A percentile compares a stretch with the other conserved stretches of the same genome.
These are phyloP conservation scores for Sandelia bainsii DNA, from an alignment of 2,797 vertebrate species.

Conservation along the genomic window DNA sequence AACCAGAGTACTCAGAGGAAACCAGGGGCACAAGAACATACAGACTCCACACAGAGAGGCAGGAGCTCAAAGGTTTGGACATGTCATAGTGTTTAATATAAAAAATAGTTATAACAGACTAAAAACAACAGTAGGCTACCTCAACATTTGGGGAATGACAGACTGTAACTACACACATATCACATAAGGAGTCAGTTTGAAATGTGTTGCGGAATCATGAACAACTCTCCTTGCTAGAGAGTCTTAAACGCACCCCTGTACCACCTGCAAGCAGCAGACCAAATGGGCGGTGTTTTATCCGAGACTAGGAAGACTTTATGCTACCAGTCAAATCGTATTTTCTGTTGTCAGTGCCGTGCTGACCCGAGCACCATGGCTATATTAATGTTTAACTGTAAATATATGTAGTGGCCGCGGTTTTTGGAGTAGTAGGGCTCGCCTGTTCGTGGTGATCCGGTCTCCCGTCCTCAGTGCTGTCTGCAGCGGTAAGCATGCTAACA, in stretches of 20 bases:
- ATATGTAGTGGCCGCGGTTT: slow-evolving; percentile 9
- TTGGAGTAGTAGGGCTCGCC: slow-evolving; percentile 41
- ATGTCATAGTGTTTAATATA: no score
- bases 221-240: background rate
- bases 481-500: slow-evolving; percentile 56
- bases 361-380: slow-evolving; percentile 38
- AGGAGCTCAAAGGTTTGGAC: no score
- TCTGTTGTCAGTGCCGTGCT: background rate
- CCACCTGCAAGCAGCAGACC: slow-evolving; percentile 63
- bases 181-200: background rate
- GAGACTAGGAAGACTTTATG: slow-evolving; percentile 33
- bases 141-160: no score
- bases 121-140: no score
- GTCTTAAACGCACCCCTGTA: slow-evolving; percentile 63
- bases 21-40: no score
- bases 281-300: slow-evolving; percentile 67
- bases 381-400: background rate
- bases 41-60: no score
- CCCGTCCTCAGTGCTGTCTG: slow-evolving; percentile 50
- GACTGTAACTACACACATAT: no score
- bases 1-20: no score
- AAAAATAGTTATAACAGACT: no score
- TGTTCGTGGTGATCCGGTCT: slow-evolving; percentile 49
- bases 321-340: background rate
- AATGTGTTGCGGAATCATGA: background rate